These are phyloP conservation scores for Drosophila anceps DNA, from an alignment of 2,888 invertebrate genomes.

Conservation along the genomic window DNA sequence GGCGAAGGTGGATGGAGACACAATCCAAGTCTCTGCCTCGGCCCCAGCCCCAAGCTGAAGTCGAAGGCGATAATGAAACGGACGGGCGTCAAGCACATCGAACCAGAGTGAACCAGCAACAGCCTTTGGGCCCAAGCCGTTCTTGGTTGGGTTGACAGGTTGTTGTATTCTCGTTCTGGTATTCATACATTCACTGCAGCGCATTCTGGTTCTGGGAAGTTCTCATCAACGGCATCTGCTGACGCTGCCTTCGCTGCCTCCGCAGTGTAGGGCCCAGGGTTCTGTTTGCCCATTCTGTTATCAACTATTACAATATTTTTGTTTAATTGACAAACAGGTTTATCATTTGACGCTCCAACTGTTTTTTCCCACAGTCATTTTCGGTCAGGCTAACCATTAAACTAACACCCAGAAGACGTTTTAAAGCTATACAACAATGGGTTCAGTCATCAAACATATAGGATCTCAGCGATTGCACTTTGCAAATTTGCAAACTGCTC, in stretches of 20 bases:
- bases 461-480: neutral
- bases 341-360: slow-evolving; percentile 80
- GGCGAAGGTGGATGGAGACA: slow-evolving; percentile 18
- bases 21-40: slow-evolving; percentile 1
- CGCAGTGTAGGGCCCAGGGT: slow-evolving; percentile 14
- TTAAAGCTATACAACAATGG: slow-evolving; percentile 23
- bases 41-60: slow-evolving; percentile 34
- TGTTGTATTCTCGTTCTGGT: slow-evolving; percentile 38
- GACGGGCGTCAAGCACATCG: slow-evolving; percentile 73
- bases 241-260: slow-evolving; percentile 27
- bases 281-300: slow-evolving; percentile 74
- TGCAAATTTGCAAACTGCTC: neutral
- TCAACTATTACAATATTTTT: slow-evolving; percentile 80
- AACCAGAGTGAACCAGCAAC: slow-evolving; percentile 43
- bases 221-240: slow-evolving; percentile 64
- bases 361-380: slow-evolving; percentile 76
- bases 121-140: slow-evolving; percentile 48
- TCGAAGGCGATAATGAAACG: slow-evolving; percentile 75
- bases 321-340: slow-evolving; percentile 81
- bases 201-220: slow-evolving; percentile 66
- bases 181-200: slow-evolving; percentile 31
- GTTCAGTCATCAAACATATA: neutral
- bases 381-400: slow-evolving; percentile 52
- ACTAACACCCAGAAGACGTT: slow-evolving; percentile 28
- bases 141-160: slow-evolving; percentile 69